phyloP scores from a whole-genome alignment of 2,888 invertebrate species.

The Tetheella fluctuosa region DNA sequence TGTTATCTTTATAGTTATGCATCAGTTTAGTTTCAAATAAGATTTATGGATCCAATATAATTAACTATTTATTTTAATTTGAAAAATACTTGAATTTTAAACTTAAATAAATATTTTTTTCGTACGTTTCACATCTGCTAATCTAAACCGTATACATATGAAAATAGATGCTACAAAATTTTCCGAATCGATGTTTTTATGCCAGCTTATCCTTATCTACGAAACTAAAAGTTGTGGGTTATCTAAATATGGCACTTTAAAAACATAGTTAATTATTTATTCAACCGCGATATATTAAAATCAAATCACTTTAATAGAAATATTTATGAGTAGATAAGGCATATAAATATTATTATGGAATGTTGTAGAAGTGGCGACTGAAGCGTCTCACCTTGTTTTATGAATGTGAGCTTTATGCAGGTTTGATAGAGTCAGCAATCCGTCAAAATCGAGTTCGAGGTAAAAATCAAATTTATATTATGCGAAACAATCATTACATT shows the following conservation, averaged over 20 bases:
- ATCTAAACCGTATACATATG: neutral
- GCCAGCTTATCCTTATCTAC: too few species aligned
- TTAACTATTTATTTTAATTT: slow-evolving; percentile 43
- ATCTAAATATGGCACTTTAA: neutral
- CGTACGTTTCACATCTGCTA: neutral
- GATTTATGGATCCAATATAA: slow-evolving; percentile 42
- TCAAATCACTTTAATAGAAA: neutral
- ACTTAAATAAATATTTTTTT: too few species aligned
- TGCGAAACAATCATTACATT: too few species aligned
- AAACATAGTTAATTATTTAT: slow-evolving; percentile 1
- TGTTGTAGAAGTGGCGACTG: neutral
- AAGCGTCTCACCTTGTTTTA: neutral
- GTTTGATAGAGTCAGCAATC: too few species aligned
- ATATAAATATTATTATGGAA: neutral
- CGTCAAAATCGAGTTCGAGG: too few species aligned
- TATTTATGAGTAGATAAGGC: slow-evolving; percentile 2
- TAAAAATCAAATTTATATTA: too few species aligned
- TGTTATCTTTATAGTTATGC: slow-evolving; percentile 8
- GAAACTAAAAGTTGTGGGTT: neutral
- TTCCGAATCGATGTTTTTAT: too few species aligned
- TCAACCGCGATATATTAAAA: neutral
- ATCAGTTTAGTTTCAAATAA: slow-evolving; percentile 13
- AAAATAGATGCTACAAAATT: neutral
- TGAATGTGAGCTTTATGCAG: too few species aligned
- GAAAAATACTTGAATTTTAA: slow-evolving; percentile 29